Conservation (phyloP, 2,888 invertebrate genomes). For the Cataglyphis albicans region DNA sequence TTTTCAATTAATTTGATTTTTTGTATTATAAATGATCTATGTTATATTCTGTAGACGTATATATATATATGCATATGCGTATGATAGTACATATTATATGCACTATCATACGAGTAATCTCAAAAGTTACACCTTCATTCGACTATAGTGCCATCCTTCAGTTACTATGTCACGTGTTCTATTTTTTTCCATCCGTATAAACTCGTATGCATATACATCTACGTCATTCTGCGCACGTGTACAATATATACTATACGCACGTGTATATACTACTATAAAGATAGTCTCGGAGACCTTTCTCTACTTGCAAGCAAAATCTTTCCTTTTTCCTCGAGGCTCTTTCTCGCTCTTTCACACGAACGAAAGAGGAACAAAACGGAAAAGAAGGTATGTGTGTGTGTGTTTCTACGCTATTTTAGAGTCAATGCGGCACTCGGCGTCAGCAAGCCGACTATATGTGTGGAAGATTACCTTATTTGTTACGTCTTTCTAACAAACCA, state of each 20-base stretch:
- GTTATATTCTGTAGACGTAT: background rate
- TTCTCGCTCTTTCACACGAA: conserved; percentile 36
- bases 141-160: background rate
- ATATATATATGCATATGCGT: background rate
- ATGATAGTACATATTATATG: background rate
- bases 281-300: conserved; percentile 22
- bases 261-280: background rate
- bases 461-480: conserved; percentile 85
- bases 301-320: conserved; percentile 25
- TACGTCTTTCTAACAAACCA: conserved; percentile 84
- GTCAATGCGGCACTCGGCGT: conserved; percentile 81
- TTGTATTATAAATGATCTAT: background rate
- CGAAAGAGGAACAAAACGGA: conserved; percentile 38
- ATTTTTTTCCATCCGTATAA: conserved; percentile 27
- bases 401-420: conserved; percentile 76
- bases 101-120: background rate
- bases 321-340: conserved; percentile 44
- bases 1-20: background rate
- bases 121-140: conserved; percentile 45
- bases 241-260: background rate
- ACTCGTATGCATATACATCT: conserved; percentile 26
- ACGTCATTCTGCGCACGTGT: conserved; percentile 2
- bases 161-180: conserved; percentile 8
- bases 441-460: conserved; percentile 83
- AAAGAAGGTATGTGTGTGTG: conserved; percentile 29